Conservation (phyloP, 2,113 vertebrate species). For the human region DNA sequence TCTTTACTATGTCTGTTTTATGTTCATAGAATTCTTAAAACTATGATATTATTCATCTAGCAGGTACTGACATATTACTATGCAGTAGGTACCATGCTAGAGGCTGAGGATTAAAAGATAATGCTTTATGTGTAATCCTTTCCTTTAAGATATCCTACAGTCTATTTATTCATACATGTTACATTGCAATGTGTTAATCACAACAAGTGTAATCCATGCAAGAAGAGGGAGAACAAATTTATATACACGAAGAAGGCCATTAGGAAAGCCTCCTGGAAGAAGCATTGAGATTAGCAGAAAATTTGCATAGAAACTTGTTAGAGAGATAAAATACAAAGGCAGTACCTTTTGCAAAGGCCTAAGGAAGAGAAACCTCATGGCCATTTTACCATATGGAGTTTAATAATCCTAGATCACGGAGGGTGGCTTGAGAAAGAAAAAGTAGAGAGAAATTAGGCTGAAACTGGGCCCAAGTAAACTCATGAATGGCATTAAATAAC, state of each 20-base stretch:
- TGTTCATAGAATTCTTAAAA: not conserved
- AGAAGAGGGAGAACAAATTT: not conserved
- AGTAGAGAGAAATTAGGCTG: not conserved
- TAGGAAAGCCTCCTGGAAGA: not conserved
- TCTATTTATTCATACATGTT: not conserved
- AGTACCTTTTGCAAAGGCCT: not conserved
- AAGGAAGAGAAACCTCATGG: not conserved
- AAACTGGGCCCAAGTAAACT: not conserved
- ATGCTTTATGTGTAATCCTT: not conserved
- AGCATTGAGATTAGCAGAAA: not conserved
- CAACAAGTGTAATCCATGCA: not conserved
- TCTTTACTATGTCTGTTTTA: not conserved
- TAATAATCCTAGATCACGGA: not conserved
- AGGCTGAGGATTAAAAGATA: not conserved
- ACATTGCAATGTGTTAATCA: not conserved
- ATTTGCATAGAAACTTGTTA: not conserved
- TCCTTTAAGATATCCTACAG: not conserved
- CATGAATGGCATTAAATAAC: not conserved
- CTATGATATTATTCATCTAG: not conserved
- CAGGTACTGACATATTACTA: not conserved
- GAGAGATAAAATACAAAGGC: not conserved
- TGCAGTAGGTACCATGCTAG: not conserved
- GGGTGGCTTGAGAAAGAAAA: not conserved
- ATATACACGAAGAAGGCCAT: not conserved
- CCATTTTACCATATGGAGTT: not conserved